Conservation (phyloP, 2,797 vertebrate species). For the Megaceryle alcyon region DNA sequence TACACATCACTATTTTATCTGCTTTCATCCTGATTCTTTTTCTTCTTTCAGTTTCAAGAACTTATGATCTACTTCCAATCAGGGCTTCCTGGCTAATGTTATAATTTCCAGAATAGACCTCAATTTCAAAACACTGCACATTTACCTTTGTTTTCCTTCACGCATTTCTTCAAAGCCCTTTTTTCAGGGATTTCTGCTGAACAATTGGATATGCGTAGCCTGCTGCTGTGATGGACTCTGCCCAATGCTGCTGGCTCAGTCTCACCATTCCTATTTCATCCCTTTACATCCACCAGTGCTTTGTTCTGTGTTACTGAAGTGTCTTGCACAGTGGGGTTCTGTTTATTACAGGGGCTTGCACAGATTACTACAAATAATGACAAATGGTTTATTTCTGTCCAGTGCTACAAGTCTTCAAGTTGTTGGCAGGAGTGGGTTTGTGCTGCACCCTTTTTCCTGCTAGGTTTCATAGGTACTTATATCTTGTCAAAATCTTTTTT, state of each 20-base stretch:
- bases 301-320: not conserved
- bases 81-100: not conserved
- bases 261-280: not conserved
- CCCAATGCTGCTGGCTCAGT: not conserved
- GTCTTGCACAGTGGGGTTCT: not conserved
- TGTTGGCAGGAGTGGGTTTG: not conserved
- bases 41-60: not conserved
- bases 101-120: not conserved
- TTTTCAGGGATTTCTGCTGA: not conserved
- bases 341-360: not conserved
- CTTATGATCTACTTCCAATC: not conserved
- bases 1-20: not conserved
- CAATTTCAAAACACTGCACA: not conserved
- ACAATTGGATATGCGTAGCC: not conserved
- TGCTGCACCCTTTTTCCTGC: not conserved
- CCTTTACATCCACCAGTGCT: not conserved
- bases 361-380: not conserved
- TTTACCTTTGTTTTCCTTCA: constrained; percentile 20
- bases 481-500: not conserved
- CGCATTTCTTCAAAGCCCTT: constrained; percentile 18
- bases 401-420: not conserved
- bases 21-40: not conserved
- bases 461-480: not conserved
- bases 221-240: constrained; percentile 32
- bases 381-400: not conserved